Evolutionary conservation across 2,888 invertebrate genomes (phyloP), one percentile per base, ranked within the genome.

Genomic region (Mellilla xanthometata): DNA sequence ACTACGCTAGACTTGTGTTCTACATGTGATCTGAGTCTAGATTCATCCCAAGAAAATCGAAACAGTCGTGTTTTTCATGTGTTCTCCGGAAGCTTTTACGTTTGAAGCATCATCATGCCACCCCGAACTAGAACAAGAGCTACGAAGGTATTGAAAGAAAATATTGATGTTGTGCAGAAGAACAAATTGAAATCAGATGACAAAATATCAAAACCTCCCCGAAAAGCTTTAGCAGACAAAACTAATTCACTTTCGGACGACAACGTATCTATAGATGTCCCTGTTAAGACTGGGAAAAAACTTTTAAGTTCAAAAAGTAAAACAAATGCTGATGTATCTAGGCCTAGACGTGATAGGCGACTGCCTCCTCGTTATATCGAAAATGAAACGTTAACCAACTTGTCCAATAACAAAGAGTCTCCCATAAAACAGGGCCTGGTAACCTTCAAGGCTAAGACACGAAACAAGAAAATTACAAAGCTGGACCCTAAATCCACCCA

Each of bases 171-270:
- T 27, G 58, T 55, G 8, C 49, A 50, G 8, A 52, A 49, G 35
- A 72, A 65, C 49, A 76, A 66, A 23, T n/a, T 39, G 5, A 77
- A 69, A 57, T 19, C 36, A 29, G 12, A 40, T 33, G 54, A 39
- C 28, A 76, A 68, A 52, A 46, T 44, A 7, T 39, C 54, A 1
- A 81, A 76, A 51, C 43, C 59, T 2, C 49, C 60, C 8, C 64
- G 84, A 44, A 82, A 76, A 60, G 76, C 76, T 36, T 65, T 87
- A 52, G 74, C 77, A 1, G 86, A 87, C 51, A 86, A 84, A 72
- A 87, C 86, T 0, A 87, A 86, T 52, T 86, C 87, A 0, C 76
- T 82, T 7, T 86, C 86, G 1, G 87, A 86, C 57, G 83, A 85
- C 36, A 79, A 80, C 60, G 61, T 62, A 6, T 72, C 76, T 0